These are phyloP conservation scores for Beris chalybata DNA, from an alignment of 2,888 invertebrate genomes.

Conservation along the genomic window DNA sequence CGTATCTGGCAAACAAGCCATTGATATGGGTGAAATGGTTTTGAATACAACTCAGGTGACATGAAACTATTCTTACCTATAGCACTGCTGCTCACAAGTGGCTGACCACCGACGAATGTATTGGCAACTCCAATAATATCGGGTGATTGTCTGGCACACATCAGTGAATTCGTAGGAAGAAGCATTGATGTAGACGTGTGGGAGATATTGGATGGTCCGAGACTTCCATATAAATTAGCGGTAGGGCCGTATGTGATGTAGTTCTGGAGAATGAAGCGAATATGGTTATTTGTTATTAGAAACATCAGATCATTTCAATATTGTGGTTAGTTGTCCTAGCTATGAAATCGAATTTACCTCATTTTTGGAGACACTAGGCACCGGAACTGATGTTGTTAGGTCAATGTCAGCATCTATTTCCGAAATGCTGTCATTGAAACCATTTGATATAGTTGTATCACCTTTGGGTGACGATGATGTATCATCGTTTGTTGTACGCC, in stretches of 20 bases:
- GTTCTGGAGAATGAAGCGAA: constrained; percentile 44
- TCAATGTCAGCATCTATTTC: constrained; percentile 78
- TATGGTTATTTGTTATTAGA: neutral
- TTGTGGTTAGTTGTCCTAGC: neutral
- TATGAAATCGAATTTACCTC: constrained; percentile 48
- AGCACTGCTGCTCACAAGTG: constrained; percentile 41
- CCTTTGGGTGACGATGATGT: constrained; percentile 64
- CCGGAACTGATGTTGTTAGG: constrained; percentile 63
- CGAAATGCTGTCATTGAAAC: constrained; percentile 81
- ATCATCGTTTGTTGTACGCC: constrained; percentile 61
- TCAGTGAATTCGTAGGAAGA: constrained; percentile 44
- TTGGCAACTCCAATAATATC: constrained; percentile 52
- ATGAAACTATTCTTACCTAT: constrained; percentile 40
- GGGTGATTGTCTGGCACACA: constrained; percentile 51
- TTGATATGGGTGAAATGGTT: too few relatives aligned
- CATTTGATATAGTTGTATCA: constrained; percentile 77
- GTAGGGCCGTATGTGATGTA: constrained; percentile 53
- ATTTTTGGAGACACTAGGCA: constrained; percentile 57
- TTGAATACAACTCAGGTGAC: too few relatives aligned
- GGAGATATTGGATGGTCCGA: constrained; percentile 48
- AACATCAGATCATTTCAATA: neutral
- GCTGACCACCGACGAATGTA: constrained; percentile 45
- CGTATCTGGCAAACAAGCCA: too few relatives aligned
- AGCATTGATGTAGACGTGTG: constrained; percentile 47
- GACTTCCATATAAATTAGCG: constrained; percentile 50